A percentile compares a stretch with the other conserved stretches of the same genome.
Conservation (phyloP, 2,797 vertebrate genomes). For the Artibeus lituratus region DNA sequence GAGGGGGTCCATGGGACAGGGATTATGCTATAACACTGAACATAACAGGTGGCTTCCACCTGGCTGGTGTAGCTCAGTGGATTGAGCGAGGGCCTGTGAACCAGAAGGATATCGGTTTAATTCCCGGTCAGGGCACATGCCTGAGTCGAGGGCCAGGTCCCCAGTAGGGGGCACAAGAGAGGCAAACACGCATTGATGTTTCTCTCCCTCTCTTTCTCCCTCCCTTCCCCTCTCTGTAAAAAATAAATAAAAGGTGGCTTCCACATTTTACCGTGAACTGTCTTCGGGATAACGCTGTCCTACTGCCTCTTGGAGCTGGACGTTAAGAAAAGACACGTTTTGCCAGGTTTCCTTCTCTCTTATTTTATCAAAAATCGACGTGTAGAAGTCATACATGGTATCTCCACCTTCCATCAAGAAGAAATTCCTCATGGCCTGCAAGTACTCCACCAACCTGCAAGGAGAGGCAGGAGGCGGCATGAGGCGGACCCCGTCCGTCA, state of each 20-base stretch:
- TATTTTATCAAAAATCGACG: slow-evolving; percentile 98
- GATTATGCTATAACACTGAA: background rate
- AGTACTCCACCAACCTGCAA: slow-evolving; percentile 92
- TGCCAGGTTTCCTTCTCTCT: slow-evolving; percentile 97
- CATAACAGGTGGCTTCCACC: too few relatives aligned
- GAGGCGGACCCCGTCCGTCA: background rate
- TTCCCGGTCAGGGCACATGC: too few relatives aligned
- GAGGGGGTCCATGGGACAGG: background rate
- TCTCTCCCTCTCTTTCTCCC: too few relatives aligned
- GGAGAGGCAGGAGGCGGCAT: background rate
- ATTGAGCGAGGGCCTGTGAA: too few relatives aligned
- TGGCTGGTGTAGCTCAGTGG: too few relatives aligned
- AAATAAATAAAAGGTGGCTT: background rate
- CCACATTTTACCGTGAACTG: slow-evolving; percentile 87
- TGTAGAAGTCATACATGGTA: slow-evolving; percentile 99
- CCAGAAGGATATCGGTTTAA: too few relatives aligned
- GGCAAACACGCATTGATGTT: too few relatives aligned
- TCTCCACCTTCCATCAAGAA: slow-evolving; percentile 98
- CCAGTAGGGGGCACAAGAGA: too few relatives aligned
- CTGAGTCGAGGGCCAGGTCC: too few relatives aligned
- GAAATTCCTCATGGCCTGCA: slow-evolving; percentile 99
- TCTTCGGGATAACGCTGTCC: slow-evolving; percentile 95
- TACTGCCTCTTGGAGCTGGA: slow-evolving; percentile 96
- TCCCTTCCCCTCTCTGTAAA: too few relatives aligned
- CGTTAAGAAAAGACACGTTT: slow-evolving; percentile 94